Evolutionary conservation across 1,140 invertebrate species (phyloP), one percentile per base, ranked within the genome.

Genomic region (Scaptomyza graminum): DNA sequence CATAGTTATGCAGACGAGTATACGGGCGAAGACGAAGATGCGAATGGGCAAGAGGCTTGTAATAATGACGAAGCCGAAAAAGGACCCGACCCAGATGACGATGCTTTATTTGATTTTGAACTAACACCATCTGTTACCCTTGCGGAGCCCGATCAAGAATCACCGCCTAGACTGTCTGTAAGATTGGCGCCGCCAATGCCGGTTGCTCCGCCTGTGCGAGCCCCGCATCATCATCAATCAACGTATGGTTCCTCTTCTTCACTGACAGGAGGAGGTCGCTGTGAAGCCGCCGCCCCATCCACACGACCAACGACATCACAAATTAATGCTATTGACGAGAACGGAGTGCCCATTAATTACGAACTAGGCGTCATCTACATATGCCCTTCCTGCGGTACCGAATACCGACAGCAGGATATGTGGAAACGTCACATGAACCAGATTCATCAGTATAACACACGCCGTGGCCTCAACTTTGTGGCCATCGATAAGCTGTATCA

Each of bases 391-490:
- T 91, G 90, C 13, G 85, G 89, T 0, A 41, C 57, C 0, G 90
- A 91, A 55, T 91, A 78, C 49, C 73, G 75, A 12, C 75, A 83
- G 13, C 90, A 91, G 74, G 90, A 84, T 6, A 59, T 74, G 61
- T 91, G 90, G 90, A 91, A 91, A 67, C 74, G 75, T 37, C 90
- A 91, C 37, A 88, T 91, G 74, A 90, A 91, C 46, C 68, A 79
- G 11, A 65, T 90, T 25, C 90, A 91, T 54, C 69, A 75, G 22
- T 91, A 70, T 52, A 90, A 90, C 57, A 91, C 90, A 0, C 74
- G 83, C 0, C 77, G 77, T 0, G 90, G 90, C 5, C 70, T 91
- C 5, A 91, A 91, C 60, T 91, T 91, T 37, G 64, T 83, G 25
- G 82, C 75, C 46, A 71, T 91, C 12, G 90, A 91, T 61, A 91